Conservation (phyloP, 1,140 invertebrate species). For the Cotesia glomerata region DNA sequence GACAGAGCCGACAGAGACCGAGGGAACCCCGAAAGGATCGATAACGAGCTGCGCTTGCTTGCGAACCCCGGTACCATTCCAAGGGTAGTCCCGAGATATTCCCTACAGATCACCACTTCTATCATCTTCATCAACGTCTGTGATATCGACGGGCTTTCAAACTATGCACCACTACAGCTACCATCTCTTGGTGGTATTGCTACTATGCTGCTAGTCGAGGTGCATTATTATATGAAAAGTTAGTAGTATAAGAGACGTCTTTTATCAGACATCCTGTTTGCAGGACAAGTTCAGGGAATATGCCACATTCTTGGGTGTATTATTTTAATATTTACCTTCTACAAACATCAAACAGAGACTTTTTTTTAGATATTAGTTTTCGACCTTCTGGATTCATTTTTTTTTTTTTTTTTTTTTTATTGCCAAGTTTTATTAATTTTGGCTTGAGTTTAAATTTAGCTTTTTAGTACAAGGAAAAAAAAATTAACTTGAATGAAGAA, state of each 20-base stretch:
- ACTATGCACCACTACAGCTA: too few relatives aligned
- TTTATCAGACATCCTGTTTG: slow-evolving; percentile 30
- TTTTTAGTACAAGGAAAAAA: too few relatives aligned
- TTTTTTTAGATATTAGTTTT: too few relatives aligned
- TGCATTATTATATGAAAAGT: not conserved
- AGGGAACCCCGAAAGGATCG: slow-evolving; percentile 27
- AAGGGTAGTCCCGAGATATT: not conserved
- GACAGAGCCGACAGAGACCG: not conserved
- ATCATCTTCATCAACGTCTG: slow-evolving; percentile 27
- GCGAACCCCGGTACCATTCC: not conserved
- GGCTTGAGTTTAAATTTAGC: too few relatives aligned
- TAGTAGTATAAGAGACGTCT: not conserved
- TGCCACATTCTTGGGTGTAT: not conserved
- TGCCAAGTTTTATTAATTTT: too few relatives aligned
- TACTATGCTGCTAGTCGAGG: too few relatives aligned
- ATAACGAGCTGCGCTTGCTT: slow-evolving; percentile 29
- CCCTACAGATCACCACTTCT: not conserved
- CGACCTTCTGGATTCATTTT: too few relatives aligned
- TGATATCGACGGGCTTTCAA: slow-evolving; percentile 20
- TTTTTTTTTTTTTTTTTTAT: too few relatives aligned
- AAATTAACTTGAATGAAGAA: too few relatives aligned
- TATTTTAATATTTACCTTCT: slow-evolving; percentile 7
- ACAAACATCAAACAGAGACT: not conserved
- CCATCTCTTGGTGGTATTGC: too few relatives aligned
- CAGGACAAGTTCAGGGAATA: slow-evolving; percentile 10